Evolutionary conservation across 2,797 vertebrate species (phyloP).

Genomic region (Sphaeramia orbicularis): DNA sequence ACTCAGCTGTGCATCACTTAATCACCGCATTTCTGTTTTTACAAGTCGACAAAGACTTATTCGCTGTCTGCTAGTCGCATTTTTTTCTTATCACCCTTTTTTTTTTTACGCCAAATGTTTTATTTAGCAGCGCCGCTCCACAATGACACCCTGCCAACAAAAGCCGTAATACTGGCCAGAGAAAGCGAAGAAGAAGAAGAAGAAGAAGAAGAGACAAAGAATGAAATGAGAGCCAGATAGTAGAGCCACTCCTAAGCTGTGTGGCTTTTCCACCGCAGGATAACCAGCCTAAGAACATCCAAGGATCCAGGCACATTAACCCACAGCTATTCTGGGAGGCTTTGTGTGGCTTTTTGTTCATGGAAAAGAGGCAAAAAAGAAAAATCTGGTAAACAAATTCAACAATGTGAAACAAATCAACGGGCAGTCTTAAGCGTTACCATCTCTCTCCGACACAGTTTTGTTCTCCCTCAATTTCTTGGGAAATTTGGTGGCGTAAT

Average conservation of each 20-base stretch:
- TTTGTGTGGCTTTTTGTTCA: conserved; percentile 79
- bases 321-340: conserved; percentile 71
- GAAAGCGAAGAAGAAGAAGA: no score
- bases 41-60: conserved; percentile 65
- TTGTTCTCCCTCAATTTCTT: conserved; percentile 58
- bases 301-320: conserved; percentile 73
- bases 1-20: conserved; percentile 69
- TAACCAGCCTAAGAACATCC: conserved; percentile 61
- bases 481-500: conserved; percentile 76
- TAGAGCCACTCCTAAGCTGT: conserved; percentile 61
- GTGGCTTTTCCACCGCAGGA: conserved; percentile 60
- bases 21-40: conserved; percentile 74
- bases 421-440: conserved; percentile 55
- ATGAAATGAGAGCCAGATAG: conserved; percentile 53
- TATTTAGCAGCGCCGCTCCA: conserved; percentile 70
- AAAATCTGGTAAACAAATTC: conserved; percentile 73
- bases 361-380: conserved; percentile 66
- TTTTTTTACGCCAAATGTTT: conserved; percentile 73
- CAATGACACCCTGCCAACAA: conserved; percentile 57
- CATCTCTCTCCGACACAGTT: conserved; percentile 58
- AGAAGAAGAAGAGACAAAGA: conserved; percentile 36
- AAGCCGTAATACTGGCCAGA: conserved; percentile 66
- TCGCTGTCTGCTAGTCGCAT: conserved; percentile 44
- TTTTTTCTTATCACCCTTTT: conserved; percentile 60
- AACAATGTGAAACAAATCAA: conserved; percentile 64